Percentiles rank a stretch among this genome's conserved stretches.
Evolutionary conservation across 1,140 invertebrate species (phyloP).

Genomic region (Gonioctena quinquepunctata): DNA sequence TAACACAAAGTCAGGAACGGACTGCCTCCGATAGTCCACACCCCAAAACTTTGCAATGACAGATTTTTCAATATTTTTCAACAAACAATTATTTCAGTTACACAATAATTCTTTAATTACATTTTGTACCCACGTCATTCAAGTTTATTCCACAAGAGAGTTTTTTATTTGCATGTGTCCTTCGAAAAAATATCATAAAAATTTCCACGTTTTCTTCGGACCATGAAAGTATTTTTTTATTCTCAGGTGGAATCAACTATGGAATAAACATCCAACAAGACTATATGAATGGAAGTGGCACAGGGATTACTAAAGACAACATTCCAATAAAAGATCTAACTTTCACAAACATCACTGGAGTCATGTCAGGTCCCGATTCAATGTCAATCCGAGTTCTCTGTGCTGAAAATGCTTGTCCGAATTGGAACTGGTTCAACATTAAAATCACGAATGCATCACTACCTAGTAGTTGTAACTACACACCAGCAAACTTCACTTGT

Average conservation of each 20-base stretch:
- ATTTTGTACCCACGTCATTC: no score
- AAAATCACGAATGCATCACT: neutral
- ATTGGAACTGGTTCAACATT: conserved; percentile 9
- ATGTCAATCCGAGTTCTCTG: conserved; percentile 9
- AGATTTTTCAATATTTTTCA: no score
- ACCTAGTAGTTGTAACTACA: neutral
- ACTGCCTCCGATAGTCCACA: no score
- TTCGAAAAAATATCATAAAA: no score
- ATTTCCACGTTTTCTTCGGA: no score
- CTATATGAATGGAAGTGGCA: conserved; percentile 9
- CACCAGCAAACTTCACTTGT: neutral
- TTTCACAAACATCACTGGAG: conserved; percentile 3
- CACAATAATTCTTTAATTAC: no score
- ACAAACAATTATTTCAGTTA: no score
- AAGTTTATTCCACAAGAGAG: no score
- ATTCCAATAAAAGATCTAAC: conserved; percentile 13
- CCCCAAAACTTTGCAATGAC: no score
- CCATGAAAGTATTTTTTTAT: no score
- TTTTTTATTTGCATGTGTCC: no score
- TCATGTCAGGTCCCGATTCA: neutral
- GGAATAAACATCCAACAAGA: conserved; percentile 18
- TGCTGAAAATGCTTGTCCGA: conserved; percentile 2
- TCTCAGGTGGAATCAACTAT: conserved; percentile 10
- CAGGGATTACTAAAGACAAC: neutral
- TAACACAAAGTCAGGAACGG: no score